Base-by-base conservation (phyloP, 2,113 vertebrate species). In the Chaenogobius annularis region DNA sequence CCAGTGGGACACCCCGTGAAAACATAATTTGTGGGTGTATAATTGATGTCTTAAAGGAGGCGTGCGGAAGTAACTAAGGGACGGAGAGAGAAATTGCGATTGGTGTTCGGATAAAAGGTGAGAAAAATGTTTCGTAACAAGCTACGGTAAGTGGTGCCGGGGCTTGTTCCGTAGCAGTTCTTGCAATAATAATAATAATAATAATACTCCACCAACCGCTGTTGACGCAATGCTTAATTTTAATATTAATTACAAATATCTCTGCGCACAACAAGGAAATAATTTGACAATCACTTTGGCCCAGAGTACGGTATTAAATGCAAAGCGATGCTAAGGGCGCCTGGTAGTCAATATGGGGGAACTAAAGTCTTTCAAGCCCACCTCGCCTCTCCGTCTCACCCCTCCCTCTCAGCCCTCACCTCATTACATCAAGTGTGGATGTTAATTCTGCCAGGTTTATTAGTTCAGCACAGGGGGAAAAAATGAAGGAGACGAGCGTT, bases 391-490 rank as follows among this genome's bases (percentile, higher is more conserved):
- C n/a, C 14, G 13, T 9, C 58, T 2, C 31, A 9, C 62, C 69
- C 23, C 66, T n/a, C 40, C 37, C 44, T 50, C 66, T 23, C 62
- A 15, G 80, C 87, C 88, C 84, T 78, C 89, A 89, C 87, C 92
- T 93, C 92, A 94, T 93, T 93, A 94, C 89, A 85, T 90, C 85
- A 92, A 93, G 93, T 93, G 92, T 91, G 90, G 93, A 93, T 93
- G 93, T 92, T 94, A 94, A 94, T 93, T 94, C 90, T 93, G 90
- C 91, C 89, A 89, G 90, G 90, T 94, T 94, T 94, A 94, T 94
- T 93, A 94, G 93, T 92, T 90, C 88, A 89, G 90, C 84, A 84
- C 86, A 78, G 74, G 83, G 66, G 37, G 37, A 40, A 82, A 85
- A 87, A 80, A 70, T 80, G 75, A 89, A 58, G 67, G 74, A 87